phyloP scores from a whole-genome alignment of 2,888 invertebrate species.

The Heteromyza rotundicornis region DNA sequence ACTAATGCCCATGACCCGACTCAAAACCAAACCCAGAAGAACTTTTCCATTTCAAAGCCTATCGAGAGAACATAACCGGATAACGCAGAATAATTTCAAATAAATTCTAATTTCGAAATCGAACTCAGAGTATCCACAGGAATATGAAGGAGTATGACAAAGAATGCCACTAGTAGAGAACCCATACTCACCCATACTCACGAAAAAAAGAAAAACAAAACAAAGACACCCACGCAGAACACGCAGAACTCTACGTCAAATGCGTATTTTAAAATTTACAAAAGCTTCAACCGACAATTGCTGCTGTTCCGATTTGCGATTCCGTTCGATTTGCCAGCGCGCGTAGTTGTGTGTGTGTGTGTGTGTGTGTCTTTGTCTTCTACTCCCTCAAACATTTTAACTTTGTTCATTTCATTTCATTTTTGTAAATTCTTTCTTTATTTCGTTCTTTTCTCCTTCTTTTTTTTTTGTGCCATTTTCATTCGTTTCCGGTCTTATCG shows the following conservation, averaged over 20 bases:
- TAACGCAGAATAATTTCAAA: slow-evolving; percentile 8
- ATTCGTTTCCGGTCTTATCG: neutral
- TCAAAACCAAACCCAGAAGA: too few relatives aligned
- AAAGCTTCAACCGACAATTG: slow-evolving; percentile 42
- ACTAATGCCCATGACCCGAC: too few relatives aligned
- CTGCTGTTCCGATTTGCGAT: slow-evolving; percentile 30
- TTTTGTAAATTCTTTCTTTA: slow-evolving; percentile 22
- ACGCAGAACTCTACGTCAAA: slow-evolving; percentile 6
- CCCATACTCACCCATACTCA: too few relatives aligned
- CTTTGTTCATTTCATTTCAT: slow-evolving; percentile 12
- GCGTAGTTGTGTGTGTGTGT: slow-evolving; percentile 15
- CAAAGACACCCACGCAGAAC: too few relatives aligned
- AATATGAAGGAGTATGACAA: too few relatives aligned
- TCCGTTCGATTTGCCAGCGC: slow-evolving; percentile 12
- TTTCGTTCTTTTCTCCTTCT: slow-evolving; percentile 10
- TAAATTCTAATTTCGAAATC: slow-evolving; percentile 2
- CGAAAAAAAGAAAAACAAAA: too few relatives aligned
- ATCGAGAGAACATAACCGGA: slow-evolving; percentile 15
- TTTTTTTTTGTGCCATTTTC: slow-evolving; percentile 23
- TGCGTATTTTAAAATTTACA: slow-evolving; percentile 43
- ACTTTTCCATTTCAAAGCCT: too few relatives aligned
- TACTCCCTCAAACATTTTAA: slow-evolving; percentile 9
- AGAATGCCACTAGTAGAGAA: too few relatives aligned
- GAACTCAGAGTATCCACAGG: too few relatives aligned
- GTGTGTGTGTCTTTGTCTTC: slow-evolving; percentile 25